Conservation (phyloP, 2,797 vertebrate species). For the Simalia tracyae region DNA sequence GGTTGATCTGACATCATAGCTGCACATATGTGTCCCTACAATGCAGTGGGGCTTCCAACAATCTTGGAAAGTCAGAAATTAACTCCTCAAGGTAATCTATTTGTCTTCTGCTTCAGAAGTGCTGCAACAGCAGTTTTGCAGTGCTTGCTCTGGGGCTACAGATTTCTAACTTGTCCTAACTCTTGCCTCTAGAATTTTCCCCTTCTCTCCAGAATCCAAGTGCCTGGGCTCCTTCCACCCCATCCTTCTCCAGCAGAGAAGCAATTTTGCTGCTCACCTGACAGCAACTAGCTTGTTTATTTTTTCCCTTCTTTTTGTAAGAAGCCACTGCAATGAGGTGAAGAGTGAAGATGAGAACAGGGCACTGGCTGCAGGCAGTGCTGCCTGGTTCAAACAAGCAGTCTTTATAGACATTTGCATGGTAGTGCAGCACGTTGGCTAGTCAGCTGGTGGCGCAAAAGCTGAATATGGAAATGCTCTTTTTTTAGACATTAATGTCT, state of each 20-base stretch:
- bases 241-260: background rate
- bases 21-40: background rate
- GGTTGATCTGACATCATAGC: background rate
- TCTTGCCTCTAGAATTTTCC: background rate
- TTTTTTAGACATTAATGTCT: background rate
- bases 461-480: background rate
- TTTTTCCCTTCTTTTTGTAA: background rate
- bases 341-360: background rate
- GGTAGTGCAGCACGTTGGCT: background rate
- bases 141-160: background rate
- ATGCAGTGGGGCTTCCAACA: background rate
- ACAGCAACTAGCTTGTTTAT: background rate
- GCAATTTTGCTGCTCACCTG: background rate
- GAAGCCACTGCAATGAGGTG: background rate
- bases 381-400: background rate
- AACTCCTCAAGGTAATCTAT: too few species aligned
- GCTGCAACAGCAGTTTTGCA: background rate
- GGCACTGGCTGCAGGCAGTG: background rate
- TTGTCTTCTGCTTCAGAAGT: background rate
- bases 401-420: background rate
- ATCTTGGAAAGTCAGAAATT: background rate
- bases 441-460: background rate
- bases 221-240: background rate
- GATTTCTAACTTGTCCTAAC: background rate
- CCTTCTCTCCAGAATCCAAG: background rate